phyloP scores from a whole-genome alignment of 1,140 invertebrate genomes.

The Drosophila hydei region DNA sequence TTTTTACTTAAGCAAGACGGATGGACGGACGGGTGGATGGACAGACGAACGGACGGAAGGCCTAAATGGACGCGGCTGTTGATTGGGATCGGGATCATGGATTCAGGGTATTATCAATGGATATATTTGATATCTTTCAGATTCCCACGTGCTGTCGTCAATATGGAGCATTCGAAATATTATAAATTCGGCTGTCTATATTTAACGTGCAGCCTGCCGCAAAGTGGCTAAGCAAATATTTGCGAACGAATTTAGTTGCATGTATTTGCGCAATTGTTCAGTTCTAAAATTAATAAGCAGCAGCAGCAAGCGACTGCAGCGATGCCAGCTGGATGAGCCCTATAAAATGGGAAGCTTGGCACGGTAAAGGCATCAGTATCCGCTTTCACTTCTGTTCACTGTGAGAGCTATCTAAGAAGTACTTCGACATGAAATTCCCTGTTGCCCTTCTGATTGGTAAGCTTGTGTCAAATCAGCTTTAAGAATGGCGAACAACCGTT shows the following conservation, averaged over 20 bases:
- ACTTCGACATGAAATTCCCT: not conserved
- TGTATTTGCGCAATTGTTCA: slow-evolving; percentile 6
- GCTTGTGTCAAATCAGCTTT: too few species aligned
- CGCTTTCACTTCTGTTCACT: not conserved
- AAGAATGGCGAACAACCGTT: not conserved
- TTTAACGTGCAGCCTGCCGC: not conserved
- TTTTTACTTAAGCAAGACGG: too few species aligned
- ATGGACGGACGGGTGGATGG: too few species aligned
- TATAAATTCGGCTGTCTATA: not conserved
- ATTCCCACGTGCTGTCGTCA: too few species aligned
- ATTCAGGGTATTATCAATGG: too few species aligned
- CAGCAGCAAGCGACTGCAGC: too few species aligned
- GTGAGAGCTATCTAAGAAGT: too few species aligned
- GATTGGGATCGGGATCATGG: too few species aligned
- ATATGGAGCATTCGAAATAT: too few species aligned
- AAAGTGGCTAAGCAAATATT: not conserved
- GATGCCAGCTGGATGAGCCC: not conserved
- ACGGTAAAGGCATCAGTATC: not conserved
- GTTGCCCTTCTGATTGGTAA: not conserved
- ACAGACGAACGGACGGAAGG: too few species aligned
- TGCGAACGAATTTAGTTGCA: not conserved
- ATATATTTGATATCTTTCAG: too few species aligned
- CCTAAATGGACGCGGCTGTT: too few species aligned
- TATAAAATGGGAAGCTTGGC: not conserved
- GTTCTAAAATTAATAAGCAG: not conserved